Evolutionary conservation across 2,888 invertebrate species (phyloP).

Genomic region (Rugalucina vietnamica): DNA sequence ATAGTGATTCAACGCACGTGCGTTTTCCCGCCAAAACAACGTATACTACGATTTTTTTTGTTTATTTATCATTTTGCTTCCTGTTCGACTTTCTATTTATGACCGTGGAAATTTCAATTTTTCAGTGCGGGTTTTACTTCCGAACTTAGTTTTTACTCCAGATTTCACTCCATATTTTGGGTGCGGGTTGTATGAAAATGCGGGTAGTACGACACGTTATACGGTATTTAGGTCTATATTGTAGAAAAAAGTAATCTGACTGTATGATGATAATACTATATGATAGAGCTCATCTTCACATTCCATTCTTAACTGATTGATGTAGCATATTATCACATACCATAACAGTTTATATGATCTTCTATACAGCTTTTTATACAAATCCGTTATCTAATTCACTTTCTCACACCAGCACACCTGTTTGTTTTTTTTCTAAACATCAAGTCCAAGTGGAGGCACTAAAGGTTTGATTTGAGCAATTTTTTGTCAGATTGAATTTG

Average conservation of each 20-base stretch:
- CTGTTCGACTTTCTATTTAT: no score
- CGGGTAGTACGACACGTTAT: neutral
- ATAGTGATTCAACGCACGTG: no score
- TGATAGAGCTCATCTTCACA: neutral
- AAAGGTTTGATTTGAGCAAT: neutral
- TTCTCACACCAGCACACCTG: neutral
- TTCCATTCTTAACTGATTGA: neutral
- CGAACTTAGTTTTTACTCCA: neutral
- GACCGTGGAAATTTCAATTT: neutral
- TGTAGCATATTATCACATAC: conserved; percentile 6
- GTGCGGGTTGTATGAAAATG: neutral
- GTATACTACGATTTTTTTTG: no score
- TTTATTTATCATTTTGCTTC: no score
- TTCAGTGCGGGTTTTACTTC: neutral
- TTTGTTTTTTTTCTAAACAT: neutral
- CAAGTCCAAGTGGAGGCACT: neutral
- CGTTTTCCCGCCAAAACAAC: no score
- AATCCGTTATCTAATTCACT: neutral
- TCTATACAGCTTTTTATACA: neutral
- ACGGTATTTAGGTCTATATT: neutral
- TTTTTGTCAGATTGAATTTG: neutral
- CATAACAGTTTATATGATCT: no score
- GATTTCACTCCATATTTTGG: neutral
- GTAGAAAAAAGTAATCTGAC: neutral
- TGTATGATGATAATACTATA: neutral